A percentile compares a stretch with the other conserved stretches of the same genome.
Conservation (phyloP, 2,797 vertebrate species). For the Chelmon rostratus region DNA sequence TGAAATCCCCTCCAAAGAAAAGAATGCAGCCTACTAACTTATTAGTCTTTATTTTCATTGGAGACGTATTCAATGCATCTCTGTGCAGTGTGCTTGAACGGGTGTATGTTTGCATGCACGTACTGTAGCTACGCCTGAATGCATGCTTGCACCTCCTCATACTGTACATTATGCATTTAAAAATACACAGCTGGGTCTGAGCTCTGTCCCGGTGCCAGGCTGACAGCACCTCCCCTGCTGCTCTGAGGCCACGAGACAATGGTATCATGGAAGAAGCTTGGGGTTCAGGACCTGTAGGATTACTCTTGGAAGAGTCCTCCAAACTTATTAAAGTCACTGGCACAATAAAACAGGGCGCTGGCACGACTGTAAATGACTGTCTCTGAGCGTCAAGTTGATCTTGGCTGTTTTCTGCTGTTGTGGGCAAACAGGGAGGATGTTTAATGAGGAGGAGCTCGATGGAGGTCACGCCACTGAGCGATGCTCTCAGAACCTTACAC, state of each 20-base stretch:
- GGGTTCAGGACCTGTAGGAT: constrained; percentile 38
- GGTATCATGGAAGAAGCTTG: constrained; percentile 31
- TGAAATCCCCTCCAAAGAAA: constrained; percentile 53
- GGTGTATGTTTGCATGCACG: constrained; percentile 25
- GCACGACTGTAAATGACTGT: constrained; percentile 35
- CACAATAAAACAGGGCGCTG: constrained; percentile 60
- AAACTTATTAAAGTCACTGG: constrained; percentile 59
- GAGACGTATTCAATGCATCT: constrained; percentile 18
- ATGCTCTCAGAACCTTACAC: constrained; percentile 15
- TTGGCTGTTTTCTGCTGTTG: constrained; percentile 58
- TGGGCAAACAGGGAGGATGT: constrained; percentile 54
- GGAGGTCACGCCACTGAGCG: constrained; percentile 43
- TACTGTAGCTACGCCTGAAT: constrained; percentile 27
- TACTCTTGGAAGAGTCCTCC: constrained; percentile 47
- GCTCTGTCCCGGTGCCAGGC: constrained; percentile 9
- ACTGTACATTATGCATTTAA: constrained; percentile 23
- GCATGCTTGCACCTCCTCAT: constrained; percentile 33
- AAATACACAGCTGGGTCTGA: constrained; percentile 28
- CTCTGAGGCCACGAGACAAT: constrained; percentile 39
- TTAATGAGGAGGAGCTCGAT: constrained; percentile 40
- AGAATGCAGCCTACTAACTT: constrained; percentile 44
- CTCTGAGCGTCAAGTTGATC: constrained; percentile 55
- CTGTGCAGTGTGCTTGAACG: neutral
- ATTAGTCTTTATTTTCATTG: constrained; percentile 44
- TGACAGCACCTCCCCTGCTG: constrained; percentile 12